A percentile compares a stretch with the other conserved stretches of the same genome.
phyloP scores from a whole-genome alignment of 2,888 invertebrate species.

The Galeopsomyia nigrocyanea region DNA sequence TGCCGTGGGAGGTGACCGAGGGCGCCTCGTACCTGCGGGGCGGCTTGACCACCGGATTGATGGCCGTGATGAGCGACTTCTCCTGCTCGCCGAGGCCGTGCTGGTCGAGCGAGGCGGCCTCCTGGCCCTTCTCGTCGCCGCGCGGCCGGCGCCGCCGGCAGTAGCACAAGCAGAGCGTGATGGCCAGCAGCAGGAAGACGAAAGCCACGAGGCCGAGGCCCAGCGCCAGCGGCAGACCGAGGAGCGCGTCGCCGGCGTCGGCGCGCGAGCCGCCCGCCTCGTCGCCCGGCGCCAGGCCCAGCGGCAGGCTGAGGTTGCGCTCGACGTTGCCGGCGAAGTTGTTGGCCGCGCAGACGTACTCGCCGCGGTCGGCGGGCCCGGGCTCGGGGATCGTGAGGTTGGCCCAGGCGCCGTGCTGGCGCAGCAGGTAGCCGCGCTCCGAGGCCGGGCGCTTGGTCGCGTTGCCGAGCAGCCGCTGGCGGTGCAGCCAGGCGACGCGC shows the following conservation, averaged over 20 bases:
- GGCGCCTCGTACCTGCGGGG: conserved; percentile 83
- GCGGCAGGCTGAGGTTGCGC: conserved; percentile 76
- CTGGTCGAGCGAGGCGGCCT: conserved; percentile 79
- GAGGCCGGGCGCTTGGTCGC: conserved; percentile 44
- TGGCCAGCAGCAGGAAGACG: conserved; percentile 70
- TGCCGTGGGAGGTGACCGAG: conserved; percentile 80
- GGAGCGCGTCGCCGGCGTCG: conserved; percentile 82
- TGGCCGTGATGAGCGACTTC: conserved; percentile 85
- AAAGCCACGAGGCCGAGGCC: conserved; percentile 70
- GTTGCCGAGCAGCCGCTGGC: conserved; percentile 58
- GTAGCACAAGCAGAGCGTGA: conserved; percentile 73
- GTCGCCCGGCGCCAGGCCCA: conserved; percentile 70
- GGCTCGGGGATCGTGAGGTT: conserved; percentile 79
- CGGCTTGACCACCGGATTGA: conserved; percentile 88
- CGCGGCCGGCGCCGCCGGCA: conserved; percentile 70
- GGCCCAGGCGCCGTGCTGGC: conserved; percentile 63
- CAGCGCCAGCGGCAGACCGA: conserved; percentile 69
- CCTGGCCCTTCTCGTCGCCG: conserved; percentile 72
- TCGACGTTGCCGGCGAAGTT: conserved; percentile 86
- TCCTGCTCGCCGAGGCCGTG: conserved; percentile 87
- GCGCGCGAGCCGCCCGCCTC: conserved; percentile 71
- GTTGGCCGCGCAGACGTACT: conserved; percentile 84
- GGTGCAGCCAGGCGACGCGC: conserved; percentile 72
- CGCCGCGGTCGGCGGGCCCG: conserved; percentile 77
- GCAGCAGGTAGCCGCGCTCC: conserved; percentile 53